phyloP scores from a whole-genome alignment of 2,888 invertebrate genomes.

The Tetheella fluctuosa region DNA sequence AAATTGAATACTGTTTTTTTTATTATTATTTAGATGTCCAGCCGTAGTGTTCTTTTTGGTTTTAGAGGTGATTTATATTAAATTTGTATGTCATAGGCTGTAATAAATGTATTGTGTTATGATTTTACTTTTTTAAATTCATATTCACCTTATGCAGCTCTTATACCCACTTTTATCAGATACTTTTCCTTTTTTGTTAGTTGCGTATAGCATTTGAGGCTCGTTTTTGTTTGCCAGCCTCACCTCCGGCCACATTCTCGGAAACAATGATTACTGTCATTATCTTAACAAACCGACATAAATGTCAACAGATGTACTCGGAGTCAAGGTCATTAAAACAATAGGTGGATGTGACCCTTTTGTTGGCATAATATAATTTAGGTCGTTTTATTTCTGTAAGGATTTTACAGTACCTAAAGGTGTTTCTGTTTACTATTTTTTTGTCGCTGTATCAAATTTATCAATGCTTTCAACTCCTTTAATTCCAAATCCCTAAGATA shows the following conservation, averaged over 20 bases:
- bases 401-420: too few species aligned
- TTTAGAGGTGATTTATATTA: too few species aligned
- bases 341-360: constrained; percentile 1
- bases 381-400: too few species aligned
- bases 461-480: too few species aligned
- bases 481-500: not conserved
- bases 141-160: not conserved
- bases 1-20: constrained; percentile 40
- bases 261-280: constrained; percentile 41
- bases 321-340: constrained; percentile 20
- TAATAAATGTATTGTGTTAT: not conserved
- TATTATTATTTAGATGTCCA: constrained; percentile 13
- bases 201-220: constrained; percentile 24
- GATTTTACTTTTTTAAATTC: not conserved
- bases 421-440: too few species aligned
- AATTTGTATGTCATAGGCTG: too few species aligned
- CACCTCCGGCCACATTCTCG: constrained; percentile 35
- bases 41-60: too few species aligned
- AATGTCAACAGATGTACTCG: constrained; percentile 39
- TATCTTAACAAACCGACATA: constrained; percentile 35
- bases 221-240: constrained; percentile 29
- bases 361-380: not conserved
- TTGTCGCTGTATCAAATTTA: too few species aligned
- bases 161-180: too few species aligned
- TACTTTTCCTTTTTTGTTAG: constrained; percentile 14